Evolutionary conservation across 2,113 vertebrate genomes (phyloP).

Genomic region (Dicrurus megarhynchus): DNA sequence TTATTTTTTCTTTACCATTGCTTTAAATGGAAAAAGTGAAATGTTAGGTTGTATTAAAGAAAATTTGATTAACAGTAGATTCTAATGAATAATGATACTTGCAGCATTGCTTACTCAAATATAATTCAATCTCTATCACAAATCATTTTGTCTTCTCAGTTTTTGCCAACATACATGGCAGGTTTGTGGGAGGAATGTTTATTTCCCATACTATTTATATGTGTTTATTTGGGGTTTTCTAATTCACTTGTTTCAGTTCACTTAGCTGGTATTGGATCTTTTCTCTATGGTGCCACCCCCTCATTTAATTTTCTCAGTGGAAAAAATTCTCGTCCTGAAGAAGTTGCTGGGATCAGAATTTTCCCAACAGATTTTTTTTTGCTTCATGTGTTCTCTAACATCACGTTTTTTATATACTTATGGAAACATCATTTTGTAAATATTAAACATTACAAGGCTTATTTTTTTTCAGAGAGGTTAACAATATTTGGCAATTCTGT

Average conservation of each 20-base stretch:
- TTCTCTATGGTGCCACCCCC: background rate
- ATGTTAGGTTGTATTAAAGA: background rate
- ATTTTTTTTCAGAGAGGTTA: background rate
- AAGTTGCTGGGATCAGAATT: background rate
- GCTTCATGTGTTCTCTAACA: background rate
- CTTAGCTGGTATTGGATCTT: constrained; percentile 17
- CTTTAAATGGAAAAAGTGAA: background rate
- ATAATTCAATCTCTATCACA: background rate
- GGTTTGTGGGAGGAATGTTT: background rate
- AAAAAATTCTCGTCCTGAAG: background rate
- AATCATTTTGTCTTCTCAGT: background rate
- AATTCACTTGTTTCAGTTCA: background rate
- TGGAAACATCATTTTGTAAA: background rate
- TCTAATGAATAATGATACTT: background rate
- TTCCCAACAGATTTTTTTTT: background rate
- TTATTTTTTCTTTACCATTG: background rate
- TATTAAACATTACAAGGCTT: background rate
- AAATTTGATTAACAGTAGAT: background rate
- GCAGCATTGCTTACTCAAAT: background rate
- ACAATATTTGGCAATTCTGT: background rate
- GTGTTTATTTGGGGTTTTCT: background rate
- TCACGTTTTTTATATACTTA: background rate
- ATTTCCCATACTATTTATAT: background rate
- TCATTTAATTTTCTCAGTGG: constrained; percentile 48
- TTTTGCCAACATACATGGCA: constrained; percentile 7